Evolutionary conservation across 1,140 invertebrate species (phyloP).

Genomic region (Sarcophaga bullata): DNA sequence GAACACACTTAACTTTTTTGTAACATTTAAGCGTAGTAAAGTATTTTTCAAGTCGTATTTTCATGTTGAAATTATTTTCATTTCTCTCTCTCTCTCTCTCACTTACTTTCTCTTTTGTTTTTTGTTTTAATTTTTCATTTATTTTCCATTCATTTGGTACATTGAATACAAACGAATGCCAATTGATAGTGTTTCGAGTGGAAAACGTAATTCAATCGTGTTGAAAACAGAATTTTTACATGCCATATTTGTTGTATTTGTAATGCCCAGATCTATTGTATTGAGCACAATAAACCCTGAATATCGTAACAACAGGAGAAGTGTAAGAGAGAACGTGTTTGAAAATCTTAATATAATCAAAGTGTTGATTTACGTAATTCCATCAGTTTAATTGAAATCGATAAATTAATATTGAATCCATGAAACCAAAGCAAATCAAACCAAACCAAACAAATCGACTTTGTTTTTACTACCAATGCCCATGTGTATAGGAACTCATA

Average conservation of each 20-base stretch:
- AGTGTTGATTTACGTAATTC: constrained; percentile 14
- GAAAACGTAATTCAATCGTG: constrained; percentile 40
- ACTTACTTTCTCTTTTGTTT: neutral
- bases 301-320: neutral
- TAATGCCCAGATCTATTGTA: neutral
- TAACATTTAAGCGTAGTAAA: too few species aligned
- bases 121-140: neutral
- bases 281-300: neutral
- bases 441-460: too few species aligned
- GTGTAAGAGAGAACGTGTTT: neutral
- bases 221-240: constrained; percentile 37
- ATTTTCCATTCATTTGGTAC: neutral
- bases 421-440: too few species aligned
- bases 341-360: constrained; percentile 1
- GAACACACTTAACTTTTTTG: neutral
- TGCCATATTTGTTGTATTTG: neutral
- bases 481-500: too few species aligned
- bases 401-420: neutral
- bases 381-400: constrained; percentile 8
- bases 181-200: constrained; percentile 35
- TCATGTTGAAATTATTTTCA: neutral
- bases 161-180: constrained; percentile 17
- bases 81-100: neutral
- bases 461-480: too few species aligned
- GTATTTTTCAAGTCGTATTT: too few species aligned